Conservation (phyloP, 2,888 invertebrate species). For the Heterodera filipjevi region DNA sequence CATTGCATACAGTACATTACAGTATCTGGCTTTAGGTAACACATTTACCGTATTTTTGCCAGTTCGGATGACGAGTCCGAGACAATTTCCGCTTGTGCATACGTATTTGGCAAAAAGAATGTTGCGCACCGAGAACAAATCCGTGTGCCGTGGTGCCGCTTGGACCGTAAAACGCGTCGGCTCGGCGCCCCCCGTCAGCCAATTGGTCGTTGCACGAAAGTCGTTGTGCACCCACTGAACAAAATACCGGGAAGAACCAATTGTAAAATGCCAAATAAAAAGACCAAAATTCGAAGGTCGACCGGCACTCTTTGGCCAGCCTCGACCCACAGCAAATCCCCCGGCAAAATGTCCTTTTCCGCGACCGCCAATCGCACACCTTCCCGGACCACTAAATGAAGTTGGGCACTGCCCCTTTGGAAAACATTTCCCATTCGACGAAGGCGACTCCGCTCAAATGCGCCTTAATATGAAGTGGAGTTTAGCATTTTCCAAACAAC, state of each 20-base stretch:
- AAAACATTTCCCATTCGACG: neutral
- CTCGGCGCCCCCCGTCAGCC: neutral
- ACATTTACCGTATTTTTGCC: slow-evolving; percentile 42
- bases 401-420: slow-evolving; percentile 1
- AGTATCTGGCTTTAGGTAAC: neutral
- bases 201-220: neutral
- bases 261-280: neutral
- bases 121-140: slow-evolving; percentile 43
- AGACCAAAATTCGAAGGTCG: slow-evolving; percentile 22
- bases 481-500: neutral
- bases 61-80: slow-evolving; percentile 44
- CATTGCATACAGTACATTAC: neutral
- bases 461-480: neutral
- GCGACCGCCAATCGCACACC: slow-evolving; percentile 38
- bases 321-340: slow-evolving; percentile 43
- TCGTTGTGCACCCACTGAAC: neutral
- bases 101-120: slow-evolving; percentile 42
- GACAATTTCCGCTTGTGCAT: slow-evolving; percentile 37
- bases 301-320: slow-evolving; percentile 40
- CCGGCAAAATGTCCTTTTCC: slow-evolving; percentile 39
- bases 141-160: neutral
- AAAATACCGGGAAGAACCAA: neutral
- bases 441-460: neutral
- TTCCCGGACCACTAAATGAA: slow-evolving; percentile 25
- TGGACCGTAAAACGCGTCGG: neutral